A percentile compares a stretch with the other conserved stretches of the same genome.
Conservation (phyloP, 2,797 vertebrate species). For the Sphenodon punctatus region DNA sequence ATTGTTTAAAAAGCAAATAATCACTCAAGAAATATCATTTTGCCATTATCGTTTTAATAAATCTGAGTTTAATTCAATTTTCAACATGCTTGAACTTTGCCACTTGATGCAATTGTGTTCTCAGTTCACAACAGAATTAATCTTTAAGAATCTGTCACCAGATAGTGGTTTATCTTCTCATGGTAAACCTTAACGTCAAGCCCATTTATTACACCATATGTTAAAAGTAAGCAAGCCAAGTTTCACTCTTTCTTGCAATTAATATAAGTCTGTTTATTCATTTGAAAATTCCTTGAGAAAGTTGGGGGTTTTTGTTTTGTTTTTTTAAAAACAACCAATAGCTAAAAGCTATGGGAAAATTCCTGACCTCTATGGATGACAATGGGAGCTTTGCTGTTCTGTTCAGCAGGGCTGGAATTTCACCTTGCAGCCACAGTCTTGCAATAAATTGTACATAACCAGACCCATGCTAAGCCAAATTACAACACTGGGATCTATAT, state of each 20-base stretch:
- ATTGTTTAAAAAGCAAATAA: slow-evolving; percentile 24
- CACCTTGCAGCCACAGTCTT: neutral
- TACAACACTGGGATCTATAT: neutral
- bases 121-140: slow-evolving; percentile 54
- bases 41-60: slow-evolving; percentile 55
- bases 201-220: neutral
- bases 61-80: slow-evolving; percentile 55
- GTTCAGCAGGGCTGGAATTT: too few species aligned
- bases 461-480: neutral
- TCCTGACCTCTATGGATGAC: too few species aligned
- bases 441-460: neutral
- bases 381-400: too few species aligned
- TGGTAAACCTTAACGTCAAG: slow-evolving; percentile 23
- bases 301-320: neutral
- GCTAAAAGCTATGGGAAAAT: neutral
- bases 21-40: slow-evolving; percentile 45
- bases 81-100: slow-evolving; percentile 48
- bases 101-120: slow-evolving; percentile 35
- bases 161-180: slow-evolving; percentile 40
- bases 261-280: neutral
- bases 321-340: neutral
- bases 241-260: neutral
- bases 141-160: slow-evolving; percentile 51
- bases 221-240: neutral
- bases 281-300: neutral